phyloP scores from a whole-genome alignment of 1,140 invertebrate species.

The Elysia chlorotica region DNA sequence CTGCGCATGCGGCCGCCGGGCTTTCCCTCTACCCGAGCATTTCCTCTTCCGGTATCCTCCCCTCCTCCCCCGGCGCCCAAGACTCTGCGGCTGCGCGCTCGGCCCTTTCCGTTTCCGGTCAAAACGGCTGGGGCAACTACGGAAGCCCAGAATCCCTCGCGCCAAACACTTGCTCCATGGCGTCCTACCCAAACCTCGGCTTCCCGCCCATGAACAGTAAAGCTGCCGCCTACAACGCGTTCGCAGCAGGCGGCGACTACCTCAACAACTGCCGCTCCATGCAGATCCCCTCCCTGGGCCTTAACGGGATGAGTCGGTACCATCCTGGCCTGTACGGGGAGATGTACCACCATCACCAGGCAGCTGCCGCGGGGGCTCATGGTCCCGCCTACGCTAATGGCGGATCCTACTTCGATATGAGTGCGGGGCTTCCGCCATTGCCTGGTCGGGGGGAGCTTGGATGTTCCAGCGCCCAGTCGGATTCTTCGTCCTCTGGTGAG shows the following conservation, averaged over 20 bases:
- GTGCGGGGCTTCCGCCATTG: slow-evolving; percentile 46
- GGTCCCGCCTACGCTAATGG: slow-evolving; percentile 51
- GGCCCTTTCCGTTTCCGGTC: slow-evolving; percentile 41
- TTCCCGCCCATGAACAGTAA: slow-evolving; percentile 55
- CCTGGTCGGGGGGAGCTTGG: slow-evolving; percentile 48
- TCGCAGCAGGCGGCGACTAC: slow-evolving; percentile 43
- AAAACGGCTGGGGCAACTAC: slow-evolving; percentile 54
- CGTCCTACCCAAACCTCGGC: slow-evolving; percentile 53
- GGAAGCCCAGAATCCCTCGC: slow-evolving; percentile 39
- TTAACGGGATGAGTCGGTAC: slow-evolving; percentile 53
- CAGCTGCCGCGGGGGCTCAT: too few species aligned
- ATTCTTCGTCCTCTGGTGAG: slow-evolving; percentile 51
- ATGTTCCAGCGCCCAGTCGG: slow-evolving; percentile 48
- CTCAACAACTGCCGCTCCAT: slow-evolving; percentile 55
- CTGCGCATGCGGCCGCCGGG: too few species aligned
- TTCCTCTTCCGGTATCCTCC: slow-evolving; percentile 45
- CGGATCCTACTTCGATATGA: slow-evolving; percentile 55
- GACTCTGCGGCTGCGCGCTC: slow-evolving; percentile 33
- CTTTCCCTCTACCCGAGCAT: slow-evolving; percentile 50
- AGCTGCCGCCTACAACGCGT: slow-evolving; percentile 35
- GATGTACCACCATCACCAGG: slow-evolving; percentile 56
- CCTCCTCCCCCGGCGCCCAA: slow-evolving; percentile 40
- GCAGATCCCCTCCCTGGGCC: slow-evolving; percentile 53
- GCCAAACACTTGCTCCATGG: slow-evolving; percentile 55
- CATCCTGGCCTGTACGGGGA: slow-evolving; percentile 55